Base-by-base conservation (phyloP, 2,797 vertebrate genomes). In the Bufotes viridis region DNA sequence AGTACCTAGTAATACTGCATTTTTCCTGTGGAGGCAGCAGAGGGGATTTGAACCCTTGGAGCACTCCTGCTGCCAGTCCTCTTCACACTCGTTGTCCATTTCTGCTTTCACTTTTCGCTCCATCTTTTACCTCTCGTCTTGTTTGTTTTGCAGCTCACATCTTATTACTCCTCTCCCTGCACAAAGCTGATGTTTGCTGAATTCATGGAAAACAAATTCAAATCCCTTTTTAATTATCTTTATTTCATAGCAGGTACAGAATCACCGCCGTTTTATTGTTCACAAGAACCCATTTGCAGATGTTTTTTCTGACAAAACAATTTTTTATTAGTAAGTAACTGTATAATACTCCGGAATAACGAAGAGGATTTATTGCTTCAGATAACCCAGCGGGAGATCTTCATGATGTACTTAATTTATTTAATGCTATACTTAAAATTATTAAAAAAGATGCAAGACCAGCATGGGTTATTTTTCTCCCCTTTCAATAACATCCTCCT, bases 221-320 rank as follows among this genome's bases (percentile, higher is more conserved):
- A 89, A 89, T 89, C 88, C 88, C 88, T 85, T 89, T 89, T 89
- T 89, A 89, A 89, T 89, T 89, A 89, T 89, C 88, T 89, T 82
- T 89, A 82, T 80, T 89, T 82, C 70, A 76, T 81, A 74, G 14
- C 87, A 81, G 78, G 82, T 85, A 81, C 57, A 69, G 83, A 82
- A 86, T 84, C 67, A 5, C 78, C 17, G 34, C 49, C 3, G 22
- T 85, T 88, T 87, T 86, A 89, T 89, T 86, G 78, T 84, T 69
- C 15, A 57, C 49, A 82, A 89, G 65, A 78, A 55, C 58, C 58
- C 58, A 22, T 76, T 81, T 81, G 78, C 58, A 85, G 69, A 81
- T 76, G 67, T 15, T 65, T 82, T 53, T 58, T 81, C 53, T 49
- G 60, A 86, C 60, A 82, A 67, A 63, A 89, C 87, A 89, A 89